Evolutionary conservation across 2,113 vertebrate species (phyloP).

Genomic region (Phaethon lepturus): DNA sequence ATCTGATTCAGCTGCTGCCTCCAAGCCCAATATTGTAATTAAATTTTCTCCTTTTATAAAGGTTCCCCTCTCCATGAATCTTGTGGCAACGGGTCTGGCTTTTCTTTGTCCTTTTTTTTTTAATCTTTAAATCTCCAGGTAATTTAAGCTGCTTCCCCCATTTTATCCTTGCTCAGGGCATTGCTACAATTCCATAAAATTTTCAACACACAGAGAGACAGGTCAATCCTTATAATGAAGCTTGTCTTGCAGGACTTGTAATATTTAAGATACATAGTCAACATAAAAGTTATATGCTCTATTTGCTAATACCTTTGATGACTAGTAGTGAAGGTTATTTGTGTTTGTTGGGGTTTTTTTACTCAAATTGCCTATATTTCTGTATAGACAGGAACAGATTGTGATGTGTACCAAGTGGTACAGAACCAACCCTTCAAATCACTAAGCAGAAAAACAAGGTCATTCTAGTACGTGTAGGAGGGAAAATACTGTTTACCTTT

Average conservation of each 20-base stretch:
- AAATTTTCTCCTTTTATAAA: constrained; percentile 2
- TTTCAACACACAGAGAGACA: background rate
- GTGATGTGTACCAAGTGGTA: background rate
- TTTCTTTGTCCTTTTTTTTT: background rate
- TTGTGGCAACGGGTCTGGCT: background rate
- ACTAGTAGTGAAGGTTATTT: background rate
- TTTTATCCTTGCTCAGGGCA: background rate
- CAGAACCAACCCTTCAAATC: background rate
- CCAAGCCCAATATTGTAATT: constrained; percentile 17
- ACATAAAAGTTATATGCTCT: background rate
- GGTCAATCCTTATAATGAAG: background rate
- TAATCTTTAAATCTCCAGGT: background rate
- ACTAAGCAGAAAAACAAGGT: background rate
- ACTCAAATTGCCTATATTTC: background rate
- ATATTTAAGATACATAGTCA: background rate
- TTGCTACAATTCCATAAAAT: background rate
- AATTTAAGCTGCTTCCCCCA: background rate
- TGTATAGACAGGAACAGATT: background rate
- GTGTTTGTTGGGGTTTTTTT: background rate
- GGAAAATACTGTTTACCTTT: background rate
- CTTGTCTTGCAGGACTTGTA: background rate
- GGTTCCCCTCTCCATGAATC: background rate
- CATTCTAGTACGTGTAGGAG: background rate
- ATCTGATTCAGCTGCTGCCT: constrained; percentile 15
- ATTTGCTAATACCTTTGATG: background rate